Percentiles rank a stretch among this genome's conserved stretches.
Evolutionary conservation across 92 coral and sea anemone species (phyloP).

Genomic region (Zoanthus gigantus): DNA sequence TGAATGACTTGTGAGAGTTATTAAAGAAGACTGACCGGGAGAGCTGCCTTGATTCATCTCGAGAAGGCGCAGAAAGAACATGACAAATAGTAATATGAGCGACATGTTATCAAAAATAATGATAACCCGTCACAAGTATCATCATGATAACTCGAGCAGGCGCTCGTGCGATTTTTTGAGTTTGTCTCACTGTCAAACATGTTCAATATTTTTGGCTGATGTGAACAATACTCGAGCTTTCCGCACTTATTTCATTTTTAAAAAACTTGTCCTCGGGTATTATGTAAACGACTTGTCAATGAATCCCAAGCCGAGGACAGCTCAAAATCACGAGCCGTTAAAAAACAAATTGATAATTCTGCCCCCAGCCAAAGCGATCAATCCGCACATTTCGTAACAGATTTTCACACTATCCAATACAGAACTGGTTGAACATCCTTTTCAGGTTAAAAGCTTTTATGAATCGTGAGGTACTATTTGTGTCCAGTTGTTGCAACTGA

Average conservation of each 20-base stretch:
- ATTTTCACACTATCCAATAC: slow-evolving; percentile 33
- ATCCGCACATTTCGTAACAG: slow-evolving; percentile 3
- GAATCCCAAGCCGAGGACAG: slow-evolving; percentile 32
- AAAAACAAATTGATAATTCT: slow-evolving; percentile 7
- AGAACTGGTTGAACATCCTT: background rate
- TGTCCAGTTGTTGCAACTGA: background rate
- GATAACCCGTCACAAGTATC: slow-evolving; percentile 25
- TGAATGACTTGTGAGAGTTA: slow-evolving; percentile 20
- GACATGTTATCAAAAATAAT: slow-evolving; percentile 26
- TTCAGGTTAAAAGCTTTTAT: slow-evolving; percentile 3
- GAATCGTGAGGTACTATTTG: slow-evolving; percentile 10
- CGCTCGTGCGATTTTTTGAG: slow-evolving; percentile 19
- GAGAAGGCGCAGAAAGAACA: slow-evolving; percentile 45
- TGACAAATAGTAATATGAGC: slow-evolving; percentile 40
- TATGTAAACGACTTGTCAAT: slow-evolving; percentile 27
- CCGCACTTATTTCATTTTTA: background rate
- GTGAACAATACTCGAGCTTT: slow-evolving; percentile 4
- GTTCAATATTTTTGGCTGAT: background rate
- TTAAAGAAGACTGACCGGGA: slow-evolving; percentile 38
- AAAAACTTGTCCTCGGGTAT: slow-evolving; percentile 14
- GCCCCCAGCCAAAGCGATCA: slow-evolving; percentile 27
- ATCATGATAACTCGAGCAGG: background rate
- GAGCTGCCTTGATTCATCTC: slow-evolving; percentile 10
- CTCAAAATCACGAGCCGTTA: slow-evolving; percentile 5
- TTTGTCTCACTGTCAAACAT: background rate